Percentiles rank a stretch among this genome's conserved stretches.
These are phyloP conservation scores for Cyprinodon brontotheroides DNA, from an alignment of 2,113 vertebrate species.

Conservation along the genomic window DNA sequence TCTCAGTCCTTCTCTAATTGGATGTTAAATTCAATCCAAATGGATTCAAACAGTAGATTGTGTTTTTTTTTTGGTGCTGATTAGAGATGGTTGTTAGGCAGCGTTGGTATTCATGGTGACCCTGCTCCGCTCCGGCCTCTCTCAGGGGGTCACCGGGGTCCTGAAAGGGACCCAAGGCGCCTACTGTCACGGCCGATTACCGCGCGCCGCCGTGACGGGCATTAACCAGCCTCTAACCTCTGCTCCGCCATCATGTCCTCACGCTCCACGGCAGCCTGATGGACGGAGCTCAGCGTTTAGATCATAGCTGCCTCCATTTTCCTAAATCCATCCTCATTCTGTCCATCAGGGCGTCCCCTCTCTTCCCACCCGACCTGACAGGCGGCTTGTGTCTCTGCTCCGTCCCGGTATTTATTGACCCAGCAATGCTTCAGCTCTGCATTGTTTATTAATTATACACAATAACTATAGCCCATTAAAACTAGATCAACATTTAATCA, in stretches of 20 bases:
- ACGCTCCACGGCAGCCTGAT: constrained; percentile 77
- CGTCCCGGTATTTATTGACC: constrained; percentile 33
- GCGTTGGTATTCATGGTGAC: constrained; percentile 39
- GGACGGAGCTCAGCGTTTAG: constrained; percentile 81
- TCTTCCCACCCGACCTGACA: background rate
- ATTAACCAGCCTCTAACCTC: constrained; percentile 80
- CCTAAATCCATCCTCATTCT: constrained; percentile 9
- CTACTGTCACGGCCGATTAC: constrained; percentile 77
- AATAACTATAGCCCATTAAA: constrained; percentile 20
- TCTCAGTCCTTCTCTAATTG: background rate
- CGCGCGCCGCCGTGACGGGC: constrained; percentile 31
- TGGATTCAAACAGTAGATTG: constrained; percentile 5
- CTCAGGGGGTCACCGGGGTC: constrained; percentile 42
- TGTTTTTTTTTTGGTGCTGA: background rate
- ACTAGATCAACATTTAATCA: background rate
- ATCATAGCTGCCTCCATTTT: constrained; percentile 80
- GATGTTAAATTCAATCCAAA: background rate
- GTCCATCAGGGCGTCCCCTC: constrained; percentile 14
- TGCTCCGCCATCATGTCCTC: constrained; percentile 51
- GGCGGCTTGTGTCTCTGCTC: constrained; percentile 13
- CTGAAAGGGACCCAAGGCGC: constrained; percentile 22
- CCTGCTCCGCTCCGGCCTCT: constrained; percentile 29
- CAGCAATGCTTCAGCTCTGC: constrained; percentile 34
- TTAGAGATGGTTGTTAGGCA: constrained; percentile 2
- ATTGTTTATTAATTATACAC: constrained; percentile 39